Evolutionary conservation across 2,113 vertebrate genomes (phyloP), one percentile per base, ranked within the genome.

Genomic region (Paraplagusia blochii): DNA sequence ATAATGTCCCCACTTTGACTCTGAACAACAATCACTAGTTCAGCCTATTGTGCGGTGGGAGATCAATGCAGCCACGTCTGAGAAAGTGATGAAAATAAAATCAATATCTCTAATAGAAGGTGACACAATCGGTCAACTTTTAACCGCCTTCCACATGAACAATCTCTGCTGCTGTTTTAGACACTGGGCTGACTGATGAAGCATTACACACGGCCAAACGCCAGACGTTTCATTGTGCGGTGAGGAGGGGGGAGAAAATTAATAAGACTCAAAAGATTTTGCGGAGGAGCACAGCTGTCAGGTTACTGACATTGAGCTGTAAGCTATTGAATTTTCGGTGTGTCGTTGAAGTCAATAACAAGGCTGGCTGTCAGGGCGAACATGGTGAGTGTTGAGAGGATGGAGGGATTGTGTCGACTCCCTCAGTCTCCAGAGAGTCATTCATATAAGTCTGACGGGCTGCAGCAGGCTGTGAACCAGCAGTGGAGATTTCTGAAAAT

Each of bases 81-180:
- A 59, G 50, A 59, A 56, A 40, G 11, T 44, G 43, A 54, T n/a
- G 60, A 61, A 63, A 53, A 58, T 60, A 33, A 29, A 60, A 77
- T 73, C 77, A 50, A 81, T 79, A 72, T 51, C 19, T 75, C 50
- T 58, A 52, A 58, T 42, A 60, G 67, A 22, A 59, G 50, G 58
- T 65, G 4, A 22, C 63, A 50, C 52, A 44, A 72, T 77, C 69
- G 71, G 44, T 69, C 42, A 47, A 63, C 19, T 19, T 16, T 11
- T 19, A 16, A 49, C 40, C 66, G 7, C 47, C 39, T 40, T 40
- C 49, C 43, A 36, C 13, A 72, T 51, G 39, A 73, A 65, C 58
- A 66, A 60, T 53, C 22, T 44, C 36, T 22, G 19, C 36, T 48
- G 40, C 49, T 52, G 22, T 57, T 55, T 63, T 22, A 38, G 35